Evolutionary conservation across 2,797 vertebrate species (phyloP), one percentile per base, ranked within the genome.

Genomic region (Hipposideros larvatus): DNA sequence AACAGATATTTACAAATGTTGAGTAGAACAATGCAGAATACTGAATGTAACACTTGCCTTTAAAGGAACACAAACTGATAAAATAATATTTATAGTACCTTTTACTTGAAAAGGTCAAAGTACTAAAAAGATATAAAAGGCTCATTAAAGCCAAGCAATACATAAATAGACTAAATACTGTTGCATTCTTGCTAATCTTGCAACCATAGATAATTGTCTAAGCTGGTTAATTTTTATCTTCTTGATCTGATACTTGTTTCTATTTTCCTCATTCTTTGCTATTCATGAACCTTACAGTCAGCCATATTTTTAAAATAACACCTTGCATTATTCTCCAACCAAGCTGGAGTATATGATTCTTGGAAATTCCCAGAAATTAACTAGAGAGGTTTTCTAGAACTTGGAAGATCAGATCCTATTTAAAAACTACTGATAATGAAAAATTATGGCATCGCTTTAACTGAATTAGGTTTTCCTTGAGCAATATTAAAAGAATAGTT

Each of bases 31-130:
- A 55, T 41, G 86, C 1, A n/a, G 31, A 93, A 80, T 74, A 75
- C 16, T 43, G 77, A 82, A 77, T 70, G 3, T 63, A 91, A 63
- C 16, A 89, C 68, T 74, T 94, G 31, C 22, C 43, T 95, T 87
- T 53, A 94, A 90, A 94, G 46, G n/a, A 71, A 87, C 37, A 86
- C 11, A n/a, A 90, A 87, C 11, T 74, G 43, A 75, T 80, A 82
- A 80, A 71, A 75, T 26, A 57, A 83, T 66, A 71, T 91, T 66
- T 94, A 79, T 68, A 94, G 37, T 66, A 61, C 11, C 22, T 86
- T 88, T 87, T 53, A 84, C 71, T 86, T 68, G 41, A 92, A 90
- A 92, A 93, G 80, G 82, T 95, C 75, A 70, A 96, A 90, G 57
- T 75, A 90, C 53, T 61, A 59, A 91, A 92, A 84, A 28, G 51